Evolutionary conservation across 2,888 invertebrate species (phyloP).

Genomic region (Pocota personata): DNA sequence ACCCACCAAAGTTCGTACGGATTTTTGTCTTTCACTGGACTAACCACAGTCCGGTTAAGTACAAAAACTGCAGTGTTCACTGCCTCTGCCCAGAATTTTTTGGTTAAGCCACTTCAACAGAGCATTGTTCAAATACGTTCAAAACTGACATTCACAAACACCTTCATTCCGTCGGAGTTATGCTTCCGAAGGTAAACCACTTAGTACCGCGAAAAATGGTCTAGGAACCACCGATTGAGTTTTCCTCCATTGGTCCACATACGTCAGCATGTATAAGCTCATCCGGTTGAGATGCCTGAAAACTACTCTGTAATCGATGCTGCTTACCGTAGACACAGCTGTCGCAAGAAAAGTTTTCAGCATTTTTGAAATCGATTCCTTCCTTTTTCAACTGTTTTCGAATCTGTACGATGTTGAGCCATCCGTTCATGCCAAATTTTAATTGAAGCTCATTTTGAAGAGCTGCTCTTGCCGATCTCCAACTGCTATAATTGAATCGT

Average conservation of each 20-base stretch:
- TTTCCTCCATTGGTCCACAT: slow-evolving; percentile 71
- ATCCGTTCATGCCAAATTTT: slow-evolving; percentile 75
- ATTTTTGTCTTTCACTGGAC: too few species aligned
- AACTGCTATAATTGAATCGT: slow-evolving; percentile 35
- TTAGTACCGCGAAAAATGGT: slow-evolving; percentile 40
- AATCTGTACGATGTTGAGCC: slow-evolving; percentile 68
- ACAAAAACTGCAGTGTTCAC: too few species aligned
- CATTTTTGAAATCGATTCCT: slow-evolving; percentile 53
- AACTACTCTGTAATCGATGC: too few species aligned
- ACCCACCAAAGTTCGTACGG: slow-evolving; percentile 78
- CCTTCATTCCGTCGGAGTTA: slow-evolving; percentile 23
- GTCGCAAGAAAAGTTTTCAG: slow-evolving; percentile 64
- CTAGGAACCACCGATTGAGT: slow-evolving; percentile 58
- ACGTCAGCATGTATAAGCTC: too few species aligned
- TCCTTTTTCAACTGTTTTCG: slow-evolving; percentile 54
- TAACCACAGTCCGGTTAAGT: too few species aligned
- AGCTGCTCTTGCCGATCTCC: too few species aligned
- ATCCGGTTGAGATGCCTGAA: too few species aligned
- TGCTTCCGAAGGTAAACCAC: slow-evolving; percentile 58
- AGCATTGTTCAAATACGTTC: slow-evolving; percentile 58
- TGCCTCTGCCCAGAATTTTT: slow-evolving; percentile 78
- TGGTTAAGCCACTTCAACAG: slow-evolving; percentile 49
- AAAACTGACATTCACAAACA: slow-evolving; percentile 50
- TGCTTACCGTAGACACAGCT: slow-evolving; percentile 69
- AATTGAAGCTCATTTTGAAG: neutral